Percentiles rank a stretch among this genome's conserved stretches.
phyloP scores from a whole-genome alignment of 2,113 vertebrate genomes.

The Cyphomyrus plagiostoma region DNA sequence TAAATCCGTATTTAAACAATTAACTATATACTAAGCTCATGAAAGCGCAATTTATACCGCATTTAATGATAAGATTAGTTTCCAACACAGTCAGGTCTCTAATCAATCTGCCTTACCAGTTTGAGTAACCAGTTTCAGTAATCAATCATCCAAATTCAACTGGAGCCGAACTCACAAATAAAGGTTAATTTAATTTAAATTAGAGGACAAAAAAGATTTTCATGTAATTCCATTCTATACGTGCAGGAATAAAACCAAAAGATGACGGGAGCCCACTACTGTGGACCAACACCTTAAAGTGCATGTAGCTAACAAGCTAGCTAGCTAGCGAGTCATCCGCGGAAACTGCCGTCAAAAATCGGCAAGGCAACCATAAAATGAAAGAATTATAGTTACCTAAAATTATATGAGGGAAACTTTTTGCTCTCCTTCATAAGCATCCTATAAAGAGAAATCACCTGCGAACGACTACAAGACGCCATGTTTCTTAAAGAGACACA shows the following conservation, averaged over 20 bases:
- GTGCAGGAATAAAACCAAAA: not conserved
- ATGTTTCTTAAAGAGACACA: conserved; percentile 47
- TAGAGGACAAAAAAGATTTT: not conserved
- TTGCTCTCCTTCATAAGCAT: conserved; percentile 68
- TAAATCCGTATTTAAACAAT: not conserved
- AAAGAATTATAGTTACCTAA: conserved; percentile 57
- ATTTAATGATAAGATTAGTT: not conserved
- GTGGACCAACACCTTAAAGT: not conserved
- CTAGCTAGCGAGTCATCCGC: not conserved
- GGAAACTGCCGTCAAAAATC: not conserved
- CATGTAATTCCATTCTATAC: not conserved
- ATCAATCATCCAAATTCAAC: not conserved
- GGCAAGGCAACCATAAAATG: not conserved
- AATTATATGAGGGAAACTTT: conserved; percentile 67
- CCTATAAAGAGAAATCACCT: conserved; percentile 68
- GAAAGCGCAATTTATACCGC: not conserved
- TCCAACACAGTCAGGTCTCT: not conserved
- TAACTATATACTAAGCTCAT: not conserved
- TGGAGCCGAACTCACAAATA: not conserved
- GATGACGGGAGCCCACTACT: not conserved
- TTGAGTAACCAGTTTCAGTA: not conserved
- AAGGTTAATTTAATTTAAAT: not conserved
- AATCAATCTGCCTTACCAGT: not conserved
- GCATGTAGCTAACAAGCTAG: not conserved
- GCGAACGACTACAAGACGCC: conserved; percentile 65